These are phyloP conservation scores for Deroptyus accipitrinus DNA, from an alignment of 2,113 vertebrate species.

Conservation along the genomic window DNA sequence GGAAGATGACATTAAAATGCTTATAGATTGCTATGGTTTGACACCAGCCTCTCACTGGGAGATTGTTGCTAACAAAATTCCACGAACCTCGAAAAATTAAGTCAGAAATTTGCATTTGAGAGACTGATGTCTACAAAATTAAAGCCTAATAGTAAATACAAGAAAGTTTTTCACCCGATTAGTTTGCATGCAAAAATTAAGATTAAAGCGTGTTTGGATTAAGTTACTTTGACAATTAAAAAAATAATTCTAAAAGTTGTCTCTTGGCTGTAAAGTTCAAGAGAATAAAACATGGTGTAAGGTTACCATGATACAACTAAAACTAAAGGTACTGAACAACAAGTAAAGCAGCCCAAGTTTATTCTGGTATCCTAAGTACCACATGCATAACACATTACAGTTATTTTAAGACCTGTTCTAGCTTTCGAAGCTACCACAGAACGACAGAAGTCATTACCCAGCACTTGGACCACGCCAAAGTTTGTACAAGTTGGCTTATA, in stretches of 20 bases:
- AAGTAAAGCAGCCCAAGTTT: not conserved
- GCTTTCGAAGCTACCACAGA: not conserved
- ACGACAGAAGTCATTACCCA: not conserved
- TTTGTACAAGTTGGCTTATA: not conserved
- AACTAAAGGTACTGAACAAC: not conserved
- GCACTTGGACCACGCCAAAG: not conserved
- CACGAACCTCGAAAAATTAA: not conserved
- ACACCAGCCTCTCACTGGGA: not conserved
- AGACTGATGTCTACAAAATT: not conserved
- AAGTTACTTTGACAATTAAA: not conserved
- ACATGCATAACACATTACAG: not conserved
- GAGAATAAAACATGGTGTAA: not conserved
- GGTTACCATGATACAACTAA: not conserved
- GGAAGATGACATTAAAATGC: not conserved
- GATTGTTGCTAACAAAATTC: not conserved
- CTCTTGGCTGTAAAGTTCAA: not conserved
- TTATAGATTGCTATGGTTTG: not conserved
- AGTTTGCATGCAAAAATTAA: not conserved
- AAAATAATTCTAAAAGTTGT: not conserved
- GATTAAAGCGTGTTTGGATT: not conserved
- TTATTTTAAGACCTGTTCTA: slow-evolving; percentile 2
- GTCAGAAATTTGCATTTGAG: not conserved
- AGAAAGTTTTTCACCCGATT: not conserved
- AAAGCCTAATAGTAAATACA: not conserved
- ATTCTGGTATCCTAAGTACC: not conserved